Evolutionary conservation across 2,888 invertebrate genomes (phyloP).

Genomic region (Troilus luridus): DNA sequence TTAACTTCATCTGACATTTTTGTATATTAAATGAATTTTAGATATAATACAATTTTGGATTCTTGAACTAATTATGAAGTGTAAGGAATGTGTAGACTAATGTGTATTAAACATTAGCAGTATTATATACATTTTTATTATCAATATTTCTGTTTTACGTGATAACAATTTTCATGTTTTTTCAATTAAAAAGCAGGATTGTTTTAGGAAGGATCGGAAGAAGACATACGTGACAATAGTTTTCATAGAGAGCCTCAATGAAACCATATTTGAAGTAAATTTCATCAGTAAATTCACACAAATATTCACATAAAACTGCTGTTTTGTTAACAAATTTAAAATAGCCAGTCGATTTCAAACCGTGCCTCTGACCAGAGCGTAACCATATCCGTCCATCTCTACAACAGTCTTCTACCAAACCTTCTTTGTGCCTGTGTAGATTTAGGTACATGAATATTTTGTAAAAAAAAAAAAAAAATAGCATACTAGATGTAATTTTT

Average conservation of each 20-base stretch:
- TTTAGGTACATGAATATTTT: neutral
- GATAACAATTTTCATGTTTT: neutral
- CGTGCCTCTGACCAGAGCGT: conserved; percentile 19
- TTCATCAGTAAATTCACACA: neutral
- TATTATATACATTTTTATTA: neutral
- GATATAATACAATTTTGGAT: neutral
- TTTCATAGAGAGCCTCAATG: neutral
- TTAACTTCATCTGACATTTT: neutral
- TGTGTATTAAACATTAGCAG: neutral
- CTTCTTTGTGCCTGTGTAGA: conserved; percentile 32
- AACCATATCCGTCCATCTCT: conserved; percentile 36
- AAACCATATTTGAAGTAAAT: neutral
- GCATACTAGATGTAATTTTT: neutral
- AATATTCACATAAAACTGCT: neutral
- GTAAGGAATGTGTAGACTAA: neutral
- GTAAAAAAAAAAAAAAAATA: neutral
- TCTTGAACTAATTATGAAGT: neutral
- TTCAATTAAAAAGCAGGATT: neutral
- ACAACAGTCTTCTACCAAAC: conserved; percentile 46
- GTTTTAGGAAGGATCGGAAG: conserved; percentile 27
- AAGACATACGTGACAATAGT: conserved; percentile 27
- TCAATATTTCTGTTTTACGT: neutral
- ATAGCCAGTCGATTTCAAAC: neutral
- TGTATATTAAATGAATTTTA: neutral
- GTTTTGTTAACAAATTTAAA: neutral